A percentile compares a stretch with the other conserved stretches of the same genome.
These are phyloP conservation scores for Tetramorium simillimum DNA, from an alignment of 1,140 invertebrate species.

Conservation along the genomic window DNA sequence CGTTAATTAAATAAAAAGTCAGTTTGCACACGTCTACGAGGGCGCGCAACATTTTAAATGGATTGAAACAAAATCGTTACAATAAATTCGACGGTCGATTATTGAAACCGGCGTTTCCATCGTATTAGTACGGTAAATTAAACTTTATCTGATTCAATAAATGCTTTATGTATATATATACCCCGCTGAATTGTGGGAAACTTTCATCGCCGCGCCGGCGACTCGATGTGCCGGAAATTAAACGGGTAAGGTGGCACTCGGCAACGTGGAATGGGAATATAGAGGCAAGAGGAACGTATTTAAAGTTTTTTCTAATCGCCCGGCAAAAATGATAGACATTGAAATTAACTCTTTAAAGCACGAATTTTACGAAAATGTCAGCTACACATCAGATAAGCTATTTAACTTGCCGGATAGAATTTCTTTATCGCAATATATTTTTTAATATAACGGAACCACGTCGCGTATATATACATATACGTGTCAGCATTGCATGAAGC, in stretches of 20 bases:
- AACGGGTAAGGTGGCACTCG: slow-evolving; percentile 51
- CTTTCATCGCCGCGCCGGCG: slow-evolving; percentile 33
- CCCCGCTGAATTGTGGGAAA: slow-evolving; percentile 48
- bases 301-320: slow-evolving; percentile 32
- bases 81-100: slow-evolving; percentile 50
- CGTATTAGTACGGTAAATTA: slow-evolving; percentile 57
- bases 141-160: slow-evolving; percentile 61
- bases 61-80: slow-evolving; percentile 23
- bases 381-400: slow-evolving; percentile 7
- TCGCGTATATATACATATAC: not conserved
- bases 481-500: not conserved
- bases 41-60: slow-evolving; percentile 1
- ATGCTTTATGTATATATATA: slow-evolving; percentile 30
- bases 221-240: slow-evolving; percentile 51
- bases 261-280: slow-evolving; percentile 7
- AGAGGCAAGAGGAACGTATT: slow-evolving; percentile 17
- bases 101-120: slow-evolving; percentile 35
- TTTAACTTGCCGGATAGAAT: slow-evolving; percentile 21
- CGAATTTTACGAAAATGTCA: slow-evolving; percentile 36
- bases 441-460: not conserved
- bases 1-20: slow-evolving; percentile 3
- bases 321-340: slow-evolving; percentile 25
- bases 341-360: slow-evolving; percentile 19
- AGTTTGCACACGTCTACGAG: not conserved
- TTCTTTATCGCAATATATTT: slow-evolving; percentile 26